Evolutionary conservation across 2,888 invertebrate genomes (phyloP), one percentile per base, ranked within the genome.

Genomic region (Coelopa pilipes): DNA sequence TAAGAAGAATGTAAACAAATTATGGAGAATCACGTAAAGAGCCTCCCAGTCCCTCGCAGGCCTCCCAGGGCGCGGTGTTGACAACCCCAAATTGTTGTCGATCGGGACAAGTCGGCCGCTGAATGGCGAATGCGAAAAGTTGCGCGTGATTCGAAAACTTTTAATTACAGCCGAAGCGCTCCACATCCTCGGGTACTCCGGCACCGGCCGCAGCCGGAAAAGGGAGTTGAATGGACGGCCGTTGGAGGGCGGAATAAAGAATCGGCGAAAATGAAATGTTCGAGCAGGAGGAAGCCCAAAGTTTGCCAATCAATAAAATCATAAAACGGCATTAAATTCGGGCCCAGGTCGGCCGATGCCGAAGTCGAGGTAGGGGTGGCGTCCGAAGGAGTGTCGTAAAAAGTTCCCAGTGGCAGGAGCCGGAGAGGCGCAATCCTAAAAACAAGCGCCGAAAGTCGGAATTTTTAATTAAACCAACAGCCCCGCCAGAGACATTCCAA

Each of bases 261-360:
- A 72, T n/a, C 21, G 12, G 15, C 47, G 34, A 59, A 47, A 60
- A 66, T 66, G 49, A 50, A 66, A 66, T 66, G 66, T 21, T 50
- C 12, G 66, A 49, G 5, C 66, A 66, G 21, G 24, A 21, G 50
- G 45, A 17, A 50, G 66, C 17, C 49, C 70, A 82, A 81, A 82
- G 74, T 82, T 82, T 82, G 60, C 77, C 83, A 82, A 82, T 82
- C 83, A 83, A 79, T 78, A 75, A 76, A 75, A 72, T 76, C 75
- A 74, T 72, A 74, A 74, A 74, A 72, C 65, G 70, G 67, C 68
- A 70, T 72, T 76, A 60, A 74, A 50, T 70, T 65, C n/a, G 53
- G 46, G 47, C 3, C 67, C 13, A 15, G n/a, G 5, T 50, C 24
- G 17, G 19, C 11, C 46, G n/a, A 46, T 46, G 13, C 9, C 47